phyloP scores from a whole-genome alignment of 2,888 invertebrate genomes.

The Drosophila percnosoma region DNA sequence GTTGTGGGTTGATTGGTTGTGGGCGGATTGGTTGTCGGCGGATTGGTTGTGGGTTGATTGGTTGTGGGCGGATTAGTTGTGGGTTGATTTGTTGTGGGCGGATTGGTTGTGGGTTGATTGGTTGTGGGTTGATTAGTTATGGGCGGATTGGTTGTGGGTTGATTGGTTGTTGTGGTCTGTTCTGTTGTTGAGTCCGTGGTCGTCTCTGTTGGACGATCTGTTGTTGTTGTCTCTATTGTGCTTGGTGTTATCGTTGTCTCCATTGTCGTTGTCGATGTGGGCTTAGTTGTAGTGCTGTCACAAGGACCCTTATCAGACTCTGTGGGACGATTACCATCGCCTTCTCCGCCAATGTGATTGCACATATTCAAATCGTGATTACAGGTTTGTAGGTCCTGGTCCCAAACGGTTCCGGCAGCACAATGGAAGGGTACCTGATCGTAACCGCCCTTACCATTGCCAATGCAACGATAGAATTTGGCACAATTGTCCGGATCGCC shows the following conservation, averaged over 20 bases:
- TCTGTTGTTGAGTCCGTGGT: slow-evolving; percentile 27
- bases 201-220: slow-evolving; percentile 23
- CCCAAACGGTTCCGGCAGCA: slow-evolving; percentile 88
- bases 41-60: slow-evolving; percentile 6
- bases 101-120: slow-evolving; percentile 7
- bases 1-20: slow-evolving; percentile 7
- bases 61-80: slow-evolving; percentile 1
- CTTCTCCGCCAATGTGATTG: slow-evolving; percentile 41
- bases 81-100: background rate
- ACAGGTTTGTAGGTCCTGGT: slow-evolving; percentile 84
- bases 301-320: slow-evolving; percentile 52
- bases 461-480: slow-evolving; percentile 89
- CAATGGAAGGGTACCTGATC: slow-evolving; percentile 88
- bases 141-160: background rate
- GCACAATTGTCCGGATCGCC: slow-evolving; percentile 86
- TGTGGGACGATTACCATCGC: slow-evolving; percentile 39
- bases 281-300: slow-evolving; percentile 31
- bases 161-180: slow-evolving; percentile 3
- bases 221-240: slow-evolving; percentile 27
- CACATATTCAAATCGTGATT: slow-evolving; percentile 82
- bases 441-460: slow-evolving; percentile 87
- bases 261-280: slow-evolving; percentile 30
- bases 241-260: slow-evolving; percentile 38
- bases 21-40: slow-evolving; percentile 10
- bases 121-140: slow-evolving; percentile 14